A percentile compares a stretch with the other conserved stretches of the same genome.
Conservation (phyloP, 2,888 invertebrate genomes). For the Pantelozetes paolii region DNA sequence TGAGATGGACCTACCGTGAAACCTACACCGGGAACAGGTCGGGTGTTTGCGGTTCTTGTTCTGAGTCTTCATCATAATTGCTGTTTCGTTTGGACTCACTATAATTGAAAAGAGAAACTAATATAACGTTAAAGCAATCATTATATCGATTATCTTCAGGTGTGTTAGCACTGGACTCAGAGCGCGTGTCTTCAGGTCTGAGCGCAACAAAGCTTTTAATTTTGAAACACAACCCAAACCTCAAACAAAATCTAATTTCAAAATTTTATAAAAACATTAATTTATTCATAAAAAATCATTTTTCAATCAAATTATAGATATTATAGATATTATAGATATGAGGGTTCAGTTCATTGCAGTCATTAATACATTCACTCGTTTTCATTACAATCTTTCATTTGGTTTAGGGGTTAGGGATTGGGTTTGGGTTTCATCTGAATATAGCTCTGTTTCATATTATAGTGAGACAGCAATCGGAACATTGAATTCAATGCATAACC, state of each 20-base stretch:
- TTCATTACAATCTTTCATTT: no score
- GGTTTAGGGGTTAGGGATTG: no score
- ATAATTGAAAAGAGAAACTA: constrained; percentile 23
- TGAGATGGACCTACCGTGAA: constrained; percentile 30
- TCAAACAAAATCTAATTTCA: neutral
- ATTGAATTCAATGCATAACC: no score
- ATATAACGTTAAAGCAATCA: constrained; percentile 29
- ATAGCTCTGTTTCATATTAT: no score
- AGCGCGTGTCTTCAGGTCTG: constrained; percentile 5
- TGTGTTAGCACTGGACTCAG: neutral
- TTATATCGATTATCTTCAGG: constrained; percentile 34
- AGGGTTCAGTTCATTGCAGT: no score
- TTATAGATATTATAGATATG: no score
- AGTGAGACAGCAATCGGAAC: no score
- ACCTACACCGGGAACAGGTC: constrained; percentile 40
- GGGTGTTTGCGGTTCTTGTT: constrained; percentile 41
- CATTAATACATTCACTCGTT: no score
- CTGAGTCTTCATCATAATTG: constrained; percentile 40
- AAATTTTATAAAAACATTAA: neutral
- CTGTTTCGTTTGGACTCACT: neutral
- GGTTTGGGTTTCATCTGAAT: no score
- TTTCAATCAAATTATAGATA: no score
- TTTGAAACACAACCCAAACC: neutral
- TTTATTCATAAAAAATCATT: no score
- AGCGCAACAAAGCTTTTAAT: neutral